Conservation (phyloP, 2,113 vertebrate species). For the Turdus rufiventris region DNA sequence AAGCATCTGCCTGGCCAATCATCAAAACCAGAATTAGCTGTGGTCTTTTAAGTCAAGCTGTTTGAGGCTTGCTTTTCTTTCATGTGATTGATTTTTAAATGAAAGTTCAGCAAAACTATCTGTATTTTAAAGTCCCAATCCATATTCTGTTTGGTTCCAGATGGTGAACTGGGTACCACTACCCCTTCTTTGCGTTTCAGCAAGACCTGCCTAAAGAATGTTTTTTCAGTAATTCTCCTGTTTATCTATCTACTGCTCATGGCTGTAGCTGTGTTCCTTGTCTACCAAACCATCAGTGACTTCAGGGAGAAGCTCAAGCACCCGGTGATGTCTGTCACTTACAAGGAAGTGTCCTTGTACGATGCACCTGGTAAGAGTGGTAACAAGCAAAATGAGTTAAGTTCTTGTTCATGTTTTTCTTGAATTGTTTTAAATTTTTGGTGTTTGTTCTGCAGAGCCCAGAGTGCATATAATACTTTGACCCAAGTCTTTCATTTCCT, state of each 20-base stretch:
- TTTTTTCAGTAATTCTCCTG: slow-evolving; percentile 89
- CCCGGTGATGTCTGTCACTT: slow-evolving; percentile 95
- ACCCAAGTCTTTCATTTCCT: not conserved
- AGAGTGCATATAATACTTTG: not conserved
- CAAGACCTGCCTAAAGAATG: slow-evolving; percentile 91
- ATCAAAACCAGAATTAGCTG: not conserved
- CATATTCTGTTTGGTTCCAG: slow-evolving; percentile 63
- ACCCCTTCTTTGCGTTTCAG: slow-evolving; percentile 77
- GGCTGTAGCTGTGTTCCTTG: slow-evolving; percentile 88
- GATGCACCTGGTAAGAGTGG: slow-evolving; percentile 83
- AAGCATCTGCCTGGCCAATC: not conserved
- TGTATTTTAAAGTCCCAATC: not conserved
- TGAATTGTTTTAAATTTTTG: not conserved
- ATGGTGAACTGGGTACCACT: slow-evolving; percentile 67
- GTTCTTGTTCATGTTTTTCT: not conserved
- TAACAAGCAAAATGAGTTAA: not conserved
- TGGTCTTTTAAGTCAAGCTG: not conserved
- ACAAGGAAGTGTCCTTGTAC: slow-evolving; percentile 91
- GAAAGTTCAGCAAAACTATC: not conserved
- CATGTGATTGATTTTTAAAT: not conserved
- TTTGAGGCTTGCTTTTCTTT: not conserved
- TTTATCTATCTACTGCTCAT: slow-evolving; percentile 93
- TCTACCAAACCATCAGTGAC: slow-evolving; percentile 95
- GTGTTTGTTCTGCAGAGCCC: not conserved
- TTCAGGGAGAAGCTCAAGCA: slow-evolving; percentile 91